Base-by-base conservation (phyloP, 2,113 vertebrate genomes). In the Ptychochromis oligacanthus region DNA sequence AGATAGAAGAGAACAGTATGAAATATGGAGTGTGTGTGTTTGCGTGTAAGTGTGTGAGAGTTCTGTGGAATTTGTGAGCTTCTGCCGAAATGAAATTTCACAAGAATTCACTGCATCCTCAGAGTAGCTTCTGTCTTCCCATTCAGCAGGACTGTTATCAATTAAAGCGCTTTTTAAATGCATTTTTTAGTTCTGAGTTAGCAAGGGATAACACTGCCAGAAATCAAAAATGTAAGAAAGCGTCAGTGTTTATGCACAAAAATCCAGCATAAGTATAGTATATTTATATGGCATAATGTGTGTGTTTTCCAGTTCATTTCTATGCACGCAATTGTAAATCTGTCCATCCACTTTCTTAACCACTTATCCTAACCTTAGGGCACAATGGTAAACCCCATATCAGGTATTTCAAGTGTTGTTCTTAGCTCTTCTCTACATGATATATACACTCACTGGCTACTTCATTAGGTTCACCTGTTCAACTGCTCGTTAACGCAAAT, bases 1-100 rank as follows among this genome's bases (percentile, higher is more conserved):
- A 79, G 14, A 43, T 15, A 58, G 76, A 83, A 57, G 28, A 76
- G 20, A 67, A 65, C 57, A 26, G 18, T 14, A 31, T 34, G 24
- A 87, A 65, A 65, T 75, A 6, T 52, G 17, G 58, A 1, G 5
- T 18, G 38, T 38, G 54, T 83, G 67, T 57, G 43, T 20, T 17
- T 55, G 28, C 54, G 6, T 2, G 2, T 28, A 34, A 14, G 20
- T 59, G 49, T 54, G 5, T 22, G 54, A 17, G 26, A 58, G 15
- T 28, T 83, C 34, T 75, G 57, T 62, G 64, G 34, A 72, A 72
- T 77, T 54, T 80, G 31, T 58, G 61, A 64, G 38, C 38, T 61
- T 78, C 54, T 26, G 22, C 20, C 75, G 52, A 80, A 83, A 74
- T 60, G n/a, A 28, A 22, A 52, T 64, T 52, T 83, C 43, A 28